Conservation (phyloP, 2,888 invertebrate genomes). For the Dryocosmus kuriphilus region DNA sequence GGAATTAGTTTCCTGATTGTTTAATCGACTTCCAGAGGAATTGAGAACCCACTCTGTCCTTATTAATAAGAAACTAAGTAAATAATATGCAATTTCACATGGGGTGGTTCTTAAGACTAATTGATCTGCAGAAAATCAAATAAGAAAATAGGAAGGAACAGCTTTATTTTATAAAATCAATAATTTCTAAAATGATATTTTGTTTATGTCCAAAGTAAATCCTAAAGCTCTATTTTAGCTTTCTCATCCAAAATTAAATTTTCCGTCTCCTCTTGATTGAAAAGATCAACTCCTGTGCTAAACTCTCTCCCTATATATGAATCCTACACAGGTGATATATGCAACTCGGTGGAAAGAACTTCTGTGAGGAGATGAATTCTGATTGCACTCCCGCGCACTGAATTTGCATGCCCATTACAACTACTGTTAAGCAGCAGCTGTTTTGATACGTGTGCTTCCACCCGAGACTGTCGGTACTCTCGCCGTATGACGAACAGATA, state of each 20-base stretch:
- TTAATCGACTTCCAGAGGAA: neutral
- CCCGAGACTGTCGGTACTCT: constrained; percentile 6
- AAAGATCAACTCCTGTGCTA: neutral
- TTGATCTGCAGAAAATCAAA: neutral
- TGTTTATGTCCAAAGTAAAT: neutral
- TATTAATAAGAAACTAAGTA: neutral
- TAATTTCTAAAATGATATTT: neutral
- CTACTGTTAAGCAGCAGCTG: constrained; percentile 71
- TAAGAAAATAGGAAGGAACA: neutral
- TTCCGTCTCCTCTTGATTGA: neutral
- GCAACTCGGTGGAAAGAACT: constrained; percentile 50
- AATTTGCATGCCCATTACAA: constrained; percentile 70
- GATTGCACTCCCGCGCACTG: constrained; percentile 72
- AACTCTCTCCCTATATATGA: too few relatives aligned
- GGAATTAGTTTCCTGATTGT: constrained; percentile 10
- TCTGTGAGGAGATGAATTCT: constrained; percentile 70
- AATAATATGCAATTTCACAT: neutral
- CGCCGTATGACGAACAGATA: constrained; percentile 67
- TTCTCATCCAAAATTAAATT: neutral
- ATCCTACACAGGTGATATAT: neutral
- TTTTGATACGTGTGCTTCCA: constrained; percentile 49
- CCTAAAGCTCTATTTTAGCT: neutral
- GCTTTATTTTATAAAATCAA: neutral
- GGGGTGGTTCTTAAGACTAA: neutral
- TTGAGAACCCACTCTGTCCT: neutral